These are phyloP conservation scores for Otus sunia DNA, from an alignment of 2,113 vertebrate genomes.

Conservation along the genomic window DNA sequence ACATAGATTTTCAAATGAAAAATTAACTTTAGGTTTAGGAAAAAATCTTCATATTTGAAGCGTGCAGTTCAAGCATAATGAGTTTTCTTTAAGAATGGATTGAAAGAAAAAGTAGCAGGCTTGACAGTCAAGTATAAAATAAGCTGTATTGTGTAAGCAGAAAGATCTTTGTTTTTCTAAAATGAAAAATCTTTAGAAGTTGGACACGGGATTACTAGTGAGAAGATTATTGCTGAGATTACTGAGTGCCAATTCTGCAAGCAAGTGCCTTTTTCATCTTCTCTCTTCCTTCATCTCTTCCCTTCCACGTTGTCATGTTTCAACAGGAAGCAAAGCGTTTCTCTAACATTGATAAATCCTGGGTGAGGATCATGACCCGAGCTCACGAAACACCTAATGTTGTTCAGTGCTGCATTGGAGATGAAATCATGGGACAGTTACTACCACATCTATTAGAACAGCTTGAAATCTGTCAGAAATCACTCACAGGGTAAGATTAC, in stretches of 20 bases:
- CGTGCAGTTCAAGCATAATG: not conserved
- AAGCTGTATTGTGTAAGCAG: not conserved
- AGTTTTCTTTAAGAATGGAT: not conserved
- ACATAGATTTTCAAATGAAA: not conserved
- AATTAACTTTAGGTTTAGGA: not conserved
- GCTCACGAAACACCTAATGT: conserved; percentile 92
- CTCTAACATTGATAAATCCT: conserved; percentile 96
- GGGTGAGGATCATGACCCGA: conserved; percentile 95
- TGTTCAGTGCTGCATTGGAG: conserved; percentile 91
- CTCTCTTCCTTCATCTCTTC: not conserved
- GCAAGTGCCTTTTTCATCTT: not conserved
- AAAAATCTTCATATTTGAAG: not conserved
- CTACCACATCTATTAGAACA: conserved; percentile 93
- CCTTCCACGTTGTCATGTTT: not conserved
- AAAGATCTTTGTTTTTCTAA: not conserved
- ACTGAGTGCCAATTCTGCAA: not conserved
- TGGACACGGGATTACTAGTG: not conserved
- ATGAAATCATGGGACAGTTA: conserved; percentile 93
- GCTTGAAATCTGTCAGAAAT: conserved; percentile 96
- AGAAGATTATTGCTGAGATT: not conserved
- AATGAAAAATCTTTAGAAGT: not conserved
- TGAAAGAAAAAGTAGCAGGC: not conserved
- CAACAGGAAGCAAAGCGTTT: conserved; percentile 93
- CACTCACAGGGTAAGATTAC: conserved; percentile 88
- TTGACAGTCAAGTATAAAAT: not conserved